phyloP scores from a whole-genome alignment of 1,140 invertebrate genomes.

The Caenorhabditis brenneri region DNA sequence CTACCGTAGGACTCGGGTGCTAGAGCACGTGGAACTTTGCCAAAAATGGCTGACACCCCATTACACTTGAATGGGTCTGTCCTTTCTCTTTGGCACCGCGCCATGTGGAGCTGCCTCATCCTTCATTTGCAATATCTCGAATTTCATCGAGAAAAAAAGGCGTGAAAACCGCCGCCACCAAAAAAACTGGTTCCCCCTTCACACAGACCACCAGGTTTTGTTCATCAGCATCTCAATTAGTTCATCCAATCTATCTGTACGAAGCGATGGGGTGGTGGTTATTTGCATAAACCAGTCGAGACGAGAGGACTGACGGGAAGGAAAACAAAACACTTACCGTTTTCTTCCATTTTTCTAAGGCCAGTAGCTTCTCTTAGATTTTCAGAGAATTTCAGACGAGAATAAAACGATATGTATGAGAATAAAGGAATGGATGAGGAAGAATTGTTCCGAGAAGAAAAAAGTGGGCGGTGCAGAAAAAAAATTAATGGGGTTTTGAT shows the following conservation, averaged over 20 bases:
- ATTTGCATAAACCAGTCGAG: constrained; percentile 9
- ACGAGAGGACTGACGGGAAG: background rate
- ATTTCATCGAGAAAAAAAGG: background rate
- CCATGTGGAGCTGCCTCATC: background rate
- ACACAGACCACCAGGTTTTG: no score
- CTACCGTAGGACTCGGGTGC: no score
- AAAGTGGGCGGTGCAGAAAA: background rate
- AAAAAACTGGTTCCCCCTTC: background rate
- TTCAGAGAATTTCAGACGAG: background rate
- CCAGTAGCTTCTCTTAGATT: background rate
- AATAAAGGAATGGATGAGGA: no score
- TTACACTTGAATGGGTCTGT: no score
- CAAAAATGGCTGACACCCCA: no score
- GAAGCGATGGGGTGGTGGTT: background rate
- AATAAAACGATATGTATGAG: background rate
- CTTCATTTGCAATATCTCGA: background rate
- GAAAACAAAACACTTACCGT: background rate
- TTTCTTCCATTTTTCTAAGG: background rate
- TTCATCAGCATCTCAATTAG: background rate
- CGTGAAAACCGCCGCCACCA: no score
- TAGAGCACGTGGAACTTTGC: no score
- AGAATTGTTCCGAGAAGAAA: no score
- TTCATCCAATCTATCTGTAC: background rate
- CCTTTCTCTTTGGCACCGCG: background rate
- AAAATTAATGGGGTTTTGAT: constrained; percentile 7